Evolutionary conservation across 2,888 invertebrate species (phyloP).

Genomic region (Teleogryllus oceanicus): DNA sequence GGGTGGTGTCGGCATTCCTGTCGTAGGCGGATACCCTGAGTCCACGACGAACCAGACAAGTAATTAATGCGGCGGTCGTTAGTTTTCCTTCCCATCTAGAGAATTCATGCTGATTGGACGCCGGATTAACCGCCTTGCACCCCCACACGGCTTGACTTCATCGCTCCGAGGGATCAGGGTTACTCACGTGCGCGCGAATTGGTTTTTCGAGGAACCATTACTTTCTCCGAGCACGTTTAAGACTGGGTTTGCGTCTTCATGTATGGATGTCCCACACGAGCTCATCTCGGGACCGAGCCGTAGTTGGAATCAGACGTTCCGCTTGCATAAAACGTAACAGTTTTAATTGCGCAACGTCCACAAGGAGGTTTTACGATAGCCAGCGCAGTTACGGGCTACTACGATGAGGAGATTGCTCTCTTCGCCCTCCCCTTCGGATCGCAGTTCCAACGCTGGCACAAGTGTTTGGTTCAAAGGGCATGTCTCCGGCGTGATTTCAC

Average conservation of each 20-base stretch:
- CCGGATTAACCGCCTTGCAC: not conserved
- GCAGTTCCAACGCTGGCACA: too few species aligned
- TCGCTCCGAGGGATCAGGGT: not conserved
- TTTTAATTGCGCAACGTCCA: not conserved
- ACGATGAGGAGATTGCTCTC: not conserved
- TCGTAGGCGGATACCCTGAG: not conserved
- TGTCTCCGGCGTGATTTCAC: too few species aligned
- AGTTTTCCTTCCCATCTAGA: not conserved
- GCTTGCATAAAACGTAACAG: not conserved
- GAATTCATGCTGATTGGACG: not conserved
- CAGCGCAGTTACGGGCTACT: not conserved
- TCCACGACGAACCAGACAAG: not conserved
- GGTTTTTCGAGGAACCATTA: not conserved
- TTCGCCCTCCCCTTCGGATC: too few species aligned
- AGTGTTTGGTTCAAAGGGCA: too few species aligned
- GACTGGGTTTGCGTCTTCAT: not conserved
- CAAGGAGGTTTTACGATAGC: not conserved
- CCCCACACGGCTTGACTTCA: not conserved
- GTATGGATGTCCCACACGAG: not conserved
- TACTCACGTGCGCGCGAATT: not conserved
- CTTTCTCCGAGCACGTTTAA: not conserved
- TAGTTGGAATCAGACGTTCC: not conserved
- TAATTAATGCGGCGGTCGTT: not conserved
- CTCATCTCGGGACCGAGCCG: not conserved
- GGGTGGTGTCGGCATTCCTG: not conserved